phyloP scores from a whole-genome alignment of 1,140 invertebrate genomes.

The Pectinophora gossypiella region DNA sequence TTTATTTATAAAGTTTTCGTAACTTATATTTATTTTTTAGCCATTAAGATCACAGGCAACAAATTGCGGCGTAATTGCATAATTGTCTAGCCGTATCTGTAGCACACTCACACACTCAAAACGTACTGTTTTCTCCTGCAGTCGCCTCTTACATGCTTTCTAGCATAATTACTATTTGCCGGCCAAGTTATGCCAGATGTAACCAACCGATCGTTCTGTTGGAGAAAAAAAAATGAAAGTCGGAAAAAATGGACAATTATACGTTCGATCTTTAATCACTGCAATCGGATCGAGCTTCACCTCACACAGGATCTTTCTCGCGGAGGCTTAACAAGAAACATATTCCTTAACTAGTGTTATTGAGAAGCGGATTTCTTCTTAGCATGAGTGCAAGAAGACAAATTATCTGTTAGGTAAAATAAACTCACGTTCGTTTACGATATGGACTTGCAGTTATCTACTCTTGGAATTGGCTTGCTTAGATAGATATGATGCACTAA shows the following conservation, averaged over 20 bases:
- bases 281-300: neutral
- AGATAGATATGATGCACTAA: no score
- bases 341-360: no score
- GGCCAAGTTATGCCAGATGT: slow-evolving; percentile 3
- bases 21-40: no score
- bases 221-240: slow-evolving; percentile 1
- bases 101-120: neutral
- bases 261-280: slow-evolving; percentile 1
- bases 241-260: slow-evolving; percentile 1
- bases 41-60: no score
- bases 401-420: no score
- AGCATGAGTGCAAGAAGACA: no score
- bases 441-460: no score
- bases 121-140: slow-evolving; percentile 1
- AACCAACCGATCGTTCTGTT: neutral
- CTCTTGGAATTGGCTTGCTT: no score
- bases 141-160: slow-evolving; percentile 5
- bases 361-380: no score
- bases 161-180: slow-evolving; percentile 2
- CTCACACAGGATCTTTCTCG: neutral
- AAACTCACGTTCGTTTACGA: no score
- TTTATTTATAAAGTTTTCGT: no score
- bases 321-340: no score
- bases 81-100: slow-evolving; percentile 2
- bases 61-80: neutral